Evolutionary conservation across 2,888 invertebrate species (phyloP).

Genomic region (Cephus runcator): DNA sequence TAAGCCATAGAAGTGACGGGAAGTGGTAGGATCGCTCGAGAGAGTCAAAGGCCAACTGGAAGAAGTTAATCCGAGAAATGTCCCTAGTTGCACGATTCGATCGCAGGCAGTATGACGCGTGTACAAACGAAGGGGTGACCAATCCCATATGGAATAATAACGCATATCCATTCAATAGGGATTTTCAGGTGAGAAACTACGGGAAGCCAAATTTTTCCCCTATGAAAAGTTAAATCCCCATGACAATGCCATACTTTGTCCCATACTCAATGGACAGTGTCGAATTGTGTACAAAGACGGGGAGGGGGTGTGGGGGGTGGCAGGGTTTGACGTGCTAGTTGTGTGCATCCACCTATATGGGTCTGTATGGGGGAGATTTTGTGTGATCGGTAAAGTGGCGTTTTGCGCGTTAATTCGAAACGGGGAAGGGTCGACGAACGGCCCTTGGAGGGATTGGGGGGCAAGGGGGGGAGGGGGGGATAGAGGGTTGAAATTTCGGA

Average conservation of each 20-base stretch:
- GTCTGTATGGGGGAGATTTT: background rate
- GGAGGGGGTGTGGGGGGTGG: background rate
- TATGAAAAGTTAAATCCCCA: background rate
- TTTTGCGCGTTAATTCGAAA: slow-evolving; percentile 27
- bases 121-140: background rate
- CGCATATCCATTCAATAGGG: background rate
- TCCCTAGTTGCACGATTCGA: background rate
- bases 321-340: background rate
- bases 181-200: background rate
- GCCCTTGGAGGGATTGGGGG: slow-evolving; percentile 6
- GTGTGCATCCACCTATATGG: background rate
- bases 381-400: slow-evolving; percentile 15
- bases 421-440: background rate
- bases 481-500: background rate
- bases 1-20: background rate
- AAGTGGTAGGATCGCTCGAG: background rate
- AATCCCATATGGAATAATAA: background rate
- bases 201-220: background rate
- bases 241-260: background rate
- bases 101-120: background rate
- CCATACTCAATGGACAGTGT: background rate
- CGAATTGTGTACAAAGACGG: background rate
- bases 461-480: background rate
- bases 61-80: background rate
- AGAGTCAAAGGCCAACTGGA: background rate